Evolutionary conservation across 1,140 invertebrate genomes (phyloP), one percentile per base, ranked within the genome.

Genomic region (Bemisia tabaci): DNA sequence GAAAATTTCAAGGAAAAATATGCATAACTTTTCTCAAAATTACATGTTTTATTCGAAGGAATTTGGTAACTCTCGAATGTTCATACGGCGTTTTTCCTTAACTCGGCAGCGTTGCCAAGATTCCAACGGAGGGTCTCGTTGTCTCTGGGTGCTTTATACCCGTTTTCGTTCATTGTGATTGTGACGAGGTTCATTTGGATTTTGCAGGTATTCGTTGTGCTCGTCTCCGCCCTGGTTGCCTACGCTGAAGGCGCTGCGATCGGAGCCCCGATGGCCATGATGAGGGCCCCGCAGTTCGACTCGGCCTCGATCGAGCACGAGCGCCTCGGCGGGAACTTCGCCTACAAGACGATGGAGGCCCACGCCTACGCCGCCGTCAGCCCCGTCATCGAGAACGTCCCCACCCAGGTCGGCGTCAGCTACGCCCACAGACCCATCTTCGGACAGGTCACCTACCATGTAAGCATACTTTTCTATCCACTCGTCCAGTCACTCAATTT

Each of bases 241-340:
- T 26, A 59, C 64, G 69, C 69, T n/a, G 63, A 65, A 1, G 66
- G 61, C 17, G 63, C 64, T 1, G 27, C 67, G 2, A 48, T 70
- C 48, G 69, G 72, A 22, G 71, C 73, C 12, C 66, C 72, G 27
- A 70, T 79, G 26, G 70, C 76, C 23, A 64, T 81, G 12, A 71
- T 79, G 58, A 75, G 81, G 33, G 76, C 78, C 12, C 82, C 81
- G 9, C 72, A 73, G 68, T 74, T 78, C 66, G 81, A 83, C 74
- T 79, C 76, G 60, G 82, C 82, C 63, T 74, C 81, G 67, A 80
- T 83, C 73, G 75, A 80, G 68, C 78, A 75, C 25, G 78, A 82
- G 70, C 73, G 81, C 5, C 70, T 82, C 24, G 81, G 81, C 60
- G 73, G 81, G 63, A 82, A 82, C 77, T 83, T 83, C 72, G 80